These are phyloP conservation scores for Malacoraja senta DNA, from an alignment of 2,797 vertebrate genomes.

Conservation along the genomic window DNA sequence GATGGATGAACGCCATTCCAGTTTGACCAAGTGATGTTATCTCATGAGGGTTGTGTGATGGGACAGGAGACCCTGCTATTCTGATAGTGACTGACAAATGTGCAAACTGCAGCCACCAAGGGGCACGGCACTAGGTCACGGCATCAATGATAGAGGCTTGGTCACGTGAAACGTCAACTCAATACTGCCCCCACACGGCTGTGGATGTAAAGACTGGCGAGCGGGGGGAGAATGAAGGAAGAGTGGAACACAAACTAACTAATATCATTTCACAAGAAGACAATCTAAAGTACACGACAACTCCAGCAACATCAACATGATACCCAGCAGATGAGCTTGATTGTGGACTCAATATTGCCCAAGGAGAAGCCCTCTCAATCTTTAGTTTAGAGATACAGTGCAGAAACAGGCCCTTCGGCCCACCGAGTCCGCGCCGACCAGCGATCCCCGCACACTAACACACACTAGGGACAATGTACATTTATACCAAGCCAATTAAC, in stretches of 20 bases:
- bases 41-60: background rate
- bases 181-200: background rate
- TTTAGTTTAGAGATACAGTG: background rate
- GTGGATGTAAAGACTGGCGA: background rate
- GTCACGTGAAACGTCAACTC: background rate
- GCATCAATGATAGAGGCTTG: too few species aligned
- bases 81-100: too few species aligned
- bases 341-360: background rate
- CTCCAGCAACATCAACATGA: background rate
- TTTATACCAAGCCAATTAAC: too few species aligned
- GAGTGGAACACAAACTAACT: too few species aligned
- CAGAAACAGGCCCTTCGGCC: too few species aligned
- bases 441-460: too few species aligned
- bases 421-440: too few species aligned
- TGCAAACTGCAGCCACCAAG: background rate
- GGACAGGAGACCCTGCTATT: background rate
- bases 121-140: too few species aligned
- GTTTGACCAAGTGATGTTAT: background rate
- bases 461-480: too few species aligned
- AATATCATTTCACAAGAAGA: background rate
- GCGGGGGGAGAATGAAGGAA: background rate
- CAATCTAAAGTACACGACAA: background rate
- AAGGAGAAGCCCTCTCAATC: background rate
- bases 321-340: background rate
- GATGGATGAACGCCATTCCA: too few species aligned